Evolutionary conservation across 2,888 invertebrate species (phyloP), one percentile per base, ranked within the genome.

Genomic region (Oligia latruncula): DNA sequence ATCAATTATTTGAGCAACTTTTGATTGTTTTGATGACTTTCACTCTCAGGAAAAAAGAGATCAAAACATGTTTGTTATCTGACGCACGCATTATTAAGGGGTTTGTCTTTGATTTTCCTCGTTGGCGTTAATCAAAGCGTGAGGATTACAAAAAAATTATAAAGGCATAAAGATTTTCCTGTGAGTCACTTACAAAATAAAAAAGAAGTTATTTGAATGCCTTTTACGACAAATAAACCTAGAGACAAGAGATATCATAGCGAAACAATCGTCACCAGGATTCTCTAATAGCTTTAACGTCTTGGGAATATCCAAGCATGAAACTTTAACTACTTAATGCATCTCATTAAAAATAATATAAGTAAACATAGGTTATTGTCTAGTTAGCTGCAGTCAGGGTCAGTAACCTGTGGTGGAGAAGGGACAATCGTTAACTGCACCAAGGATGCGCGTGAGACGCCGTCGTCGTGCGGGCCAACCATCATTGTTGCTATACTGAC

Each of bases 381-480:
- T 86, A 90, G 83, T 87, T 88, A 82, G 74, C 60, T 81, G 84
- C 81, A 91, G 91, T 94, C 93, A 95, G 94, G 94, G 95, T 94
- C 93, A 89, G 88, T 93, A 91, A 95, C 93, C 94, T 90, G 70
- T 84, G 88, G 84, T 85, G 90, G 95, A 96, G 96, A 96, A 95
- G 95, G 96, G 95, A 94, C 93, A 90, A 91, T 92, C 89, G 91
- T 92, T 91, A 87, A 87, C 72, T 87, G 79, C 83, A 89, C 92
- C 95, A 96, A 96, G 96, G 96, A 95, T 96, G 94, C 91, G 93
- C 95, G 95, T 95, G 95, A 93, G 91, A 83, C 77, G 46, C 78
- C 83, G 90, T 95, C 96, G 95, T 95, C 96, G 95, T 95, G 95
- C 95, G 93, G 90, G 82, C 88, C 87, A 91, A 90, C 88, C 87